Percentiles rank a stretch among this genome's conserved stretches.
phyloP scores from a whole-genome alignment of 2,797 vertebrate genomes.

The Myotis pilosus region DNA sequence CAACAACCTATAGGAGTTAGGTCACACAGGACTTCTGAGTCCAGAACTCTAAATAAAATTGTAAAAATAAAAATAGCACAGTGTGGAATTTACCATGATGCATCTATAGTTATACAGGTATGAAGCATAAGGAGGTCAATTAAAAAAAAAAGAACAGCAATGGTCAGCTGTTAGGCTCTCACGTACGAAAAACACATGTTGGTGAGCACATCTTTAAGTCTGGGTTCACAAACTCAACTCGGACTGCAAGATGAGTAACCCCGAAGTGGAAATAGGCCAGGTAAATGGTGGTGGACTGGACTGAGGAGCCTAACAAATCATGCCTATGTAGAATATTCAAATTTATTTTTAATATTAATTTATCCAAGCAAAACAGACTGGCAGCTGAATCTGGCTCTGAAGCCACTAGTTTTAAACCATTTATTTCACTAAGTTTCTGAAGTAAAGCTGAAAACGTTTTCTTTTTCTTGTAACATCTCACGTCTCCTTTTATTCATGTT shows the following conservation, averaged over 20 bases:
- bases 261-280: not conserved
- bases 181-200: not conserved
- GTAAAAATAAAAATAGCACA: not conserved
- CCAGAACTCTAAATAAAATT: not conserved
- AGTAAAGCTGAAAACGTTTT: not conserved
- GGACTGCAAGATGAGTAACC: not conserved
- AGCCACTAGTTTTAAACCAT: not conserved
- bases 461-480: not conserved
- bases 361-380: not conserved
- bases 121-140: not conserved
- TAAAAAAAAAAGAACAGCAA: not conserved
- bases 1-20: not conserved
- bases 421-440: not conserved
- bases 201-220: not conserved
- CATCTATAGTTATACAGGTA: not conserved
- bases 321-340: not conserved
- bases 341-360: not conserved
- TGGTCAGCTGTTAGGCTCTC: not conserved
- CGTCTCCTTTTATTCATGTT: not conserved
- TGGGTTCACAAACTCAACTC: not conserved
- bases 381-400: not conserved
- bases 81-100: not conserved
- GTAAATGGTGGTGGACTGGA: not conserved
- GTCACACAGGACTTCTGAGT: not conserved
- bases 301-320: not conserved